Percentiles rank a stretch among this genome's conserved stretches.
Evolutionary conservation across 2,113 vertebrate species (phyloP).

Genomic region (Anoura caudifer): DNA sequence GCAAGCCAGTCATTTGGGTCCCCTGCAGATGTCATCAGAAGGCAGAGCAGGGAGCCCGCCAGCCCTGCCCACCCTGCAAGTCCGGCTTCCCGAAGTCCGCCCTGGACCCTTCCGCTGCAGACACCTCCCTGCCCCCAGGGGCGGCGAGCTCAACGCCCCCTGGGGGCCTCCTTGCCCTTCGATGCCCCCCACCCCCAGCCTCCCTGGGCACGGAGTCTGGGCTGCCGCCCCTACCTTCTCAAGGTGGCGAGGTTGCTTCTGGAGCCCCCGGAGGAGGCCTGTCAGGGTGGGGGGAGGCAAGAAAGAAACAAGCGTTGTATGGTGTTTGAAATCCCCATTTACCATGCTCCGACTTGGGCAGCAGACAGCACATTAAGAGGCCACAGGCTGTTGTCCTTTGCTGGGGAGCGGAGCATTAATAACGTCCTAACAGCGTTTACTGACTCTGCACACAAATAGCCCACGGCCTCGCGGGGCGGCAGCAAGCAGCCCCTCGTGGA

Average conservation of each 20-base stretch:
- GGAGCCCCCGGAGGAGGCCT: background rate
- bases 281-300: background rate
- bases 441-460: background rate
- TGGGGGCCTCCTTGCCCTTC: background rate
- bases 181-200: background rate
- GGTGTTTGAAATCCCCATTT: background rate
- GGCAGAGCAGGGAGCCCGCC: background rate
- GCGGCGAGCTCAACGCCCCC: background rate
- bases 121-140: background rate
- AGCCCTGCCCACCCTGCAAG: background rate
- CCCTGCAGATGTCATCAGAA: too few species aligned
- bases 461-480: accelerated
- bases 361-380: slow-evolving; percentile 31
- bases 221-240: background rate
- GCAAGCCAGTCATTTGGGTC: background rate
- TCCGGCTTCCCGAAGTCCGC: background rate
- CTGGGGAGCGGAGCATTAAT: background rate
- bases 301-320: background rate
- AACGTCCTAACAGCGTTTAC: slow-evolving; percentile 36
- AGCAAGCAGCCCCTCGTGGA: background rate
- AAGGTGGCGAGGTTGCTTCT: background rate
- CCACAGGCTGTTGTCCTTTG: slow-evolving; percentile 44
- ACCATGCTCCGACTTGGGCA: background rate
- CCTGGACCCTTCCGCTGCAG: background rate
- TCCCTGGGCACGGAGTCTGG: background rate